These are phyloP conservation scores for Aphaenogaster ashmeadi DNA, from an alignment of 1,140 invertebrate genomes.

Conservation along the genomic window DNA sequence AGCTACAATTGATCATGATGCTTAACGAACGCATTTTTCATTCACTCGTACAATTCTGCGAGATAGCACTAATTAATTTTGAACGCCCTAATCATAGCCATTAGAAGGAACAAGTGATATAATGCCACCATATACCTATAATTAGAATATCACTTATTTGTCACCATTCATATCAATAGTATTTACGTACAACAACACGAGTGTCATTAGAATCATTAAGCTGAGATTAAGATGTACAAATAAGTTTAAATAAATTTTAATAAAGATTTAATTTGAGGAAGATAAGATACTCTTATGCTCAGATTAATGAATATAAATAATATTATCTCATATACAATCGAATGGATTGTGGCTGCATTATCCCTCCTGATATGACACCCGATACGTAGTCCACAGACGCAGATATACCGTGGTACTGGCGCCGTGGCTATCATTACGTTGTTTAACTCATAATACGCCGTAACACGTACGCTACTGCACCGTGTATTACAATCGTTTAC, in stretches of 20 bases:
- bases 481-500: conserved; percentile 74
- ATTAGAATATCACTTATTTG: conserved; percentile 24
- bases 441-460: conserved; percentile 80
- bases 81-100: background rate
- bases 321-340: background rate
- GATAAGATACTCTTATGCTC: too few species aligned
- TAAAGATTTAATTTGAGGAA: conserved; percentile 1
- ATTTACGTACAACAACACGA: background rate
- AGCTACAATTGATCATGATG: conserved; percentile 40
- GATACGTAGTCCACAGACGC: conserved; percentile 67
- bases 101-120: conserved; percentile 20
- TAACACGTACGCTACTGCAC: conserved; percentile 74
- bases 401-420: conserved; percentile 79
- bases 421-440: conserved; percentile 83
- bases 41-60: conserved; percentile 18
- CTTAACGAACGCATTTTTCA: conserved; percentile 14
- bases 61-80: conserved; percentile 54
- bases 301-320: background rate
- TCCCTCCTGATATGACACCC: conserved; percentile 72
- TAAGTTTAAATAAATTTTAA: background rate
- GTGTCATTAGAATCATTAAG: background rate
- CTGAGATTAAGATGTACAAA: background rate
- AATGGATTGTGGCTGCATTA: background rate
- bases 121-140: background rate
- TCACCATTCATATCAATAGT: background rate